Evolutionary conservation across 2,888 invertebrate genomes (phyloP).

Genomic region (Drosophila imparisetae): DNA sequence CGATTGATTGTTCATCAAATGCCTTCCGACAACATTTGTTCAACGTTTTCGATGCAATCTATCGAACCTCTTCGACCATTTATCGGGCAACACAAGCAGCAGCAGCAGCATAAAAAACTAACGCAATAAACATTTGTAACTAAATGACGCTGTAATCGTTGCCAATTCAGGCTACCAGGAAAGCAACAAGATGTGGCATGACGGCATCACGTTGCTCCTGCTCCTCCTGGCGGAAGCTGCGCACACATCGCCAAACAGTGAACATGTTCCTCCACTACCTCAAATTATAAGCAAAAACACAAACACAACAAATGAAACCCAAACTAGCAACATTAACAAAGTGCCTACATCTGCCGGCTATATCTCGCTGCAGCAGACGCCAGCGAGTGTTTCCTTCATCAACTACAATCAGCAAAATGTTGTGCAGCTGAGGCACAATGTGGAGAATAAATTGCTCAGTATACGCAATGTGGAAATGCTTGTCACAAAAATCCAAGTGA

Average conservation of each 20-base stretch:
- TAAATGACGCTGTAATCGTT: constrained; percentile 60
- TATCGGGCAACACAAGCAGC: constrained; percentile 41
- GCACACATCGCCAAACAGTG: constrained; percentile 48
- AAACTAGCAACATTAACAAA: constrained; percentile 70
- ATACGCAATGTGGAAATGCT: constrained; percentile 84
- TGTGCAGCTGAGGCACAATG: constrained; percentile 77
- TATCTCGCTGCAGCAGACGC: constrained; percentile 59
- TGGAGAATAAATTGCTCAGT: constrained; percentile 78
- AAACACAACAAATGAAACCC: constrained; percentile 48
- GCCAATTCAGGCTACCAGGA: constrained; percentile 43
- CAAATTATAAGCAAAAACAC: constrained; percentile 70
- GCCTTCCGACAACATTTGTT: constrained; percentile 17
- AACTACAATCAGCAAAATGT: constrained; percentile 82
- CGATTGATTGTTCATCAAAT: background rate
- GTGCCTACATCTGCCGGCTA: constrained; percentile 75
- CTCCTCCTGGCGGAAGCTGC: constrained; percentile 52
- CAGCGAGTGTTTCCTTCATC: constrained; percentile 70
- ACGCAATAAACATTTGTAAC: constrained; percentile 29
- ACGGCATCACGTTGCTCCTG: constrained; percentile 44
- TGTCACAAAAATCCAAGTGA: constrained; percentile 83
- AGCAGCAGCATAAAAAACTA: constrained; percentile 37
- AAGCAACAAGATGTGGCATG: constrained; percentile 51
- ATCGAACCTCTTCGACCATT: constrained; percentile 24
- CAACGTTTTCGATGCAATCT: background rate
- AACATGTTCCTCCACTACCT: constrained; percentile 75